Evolutionary conservation across 2,888 invertebrate species (phyloP), one percentile per base, ranked within the genome.

Genomic region (Drosophila bunnanda): DNA sequence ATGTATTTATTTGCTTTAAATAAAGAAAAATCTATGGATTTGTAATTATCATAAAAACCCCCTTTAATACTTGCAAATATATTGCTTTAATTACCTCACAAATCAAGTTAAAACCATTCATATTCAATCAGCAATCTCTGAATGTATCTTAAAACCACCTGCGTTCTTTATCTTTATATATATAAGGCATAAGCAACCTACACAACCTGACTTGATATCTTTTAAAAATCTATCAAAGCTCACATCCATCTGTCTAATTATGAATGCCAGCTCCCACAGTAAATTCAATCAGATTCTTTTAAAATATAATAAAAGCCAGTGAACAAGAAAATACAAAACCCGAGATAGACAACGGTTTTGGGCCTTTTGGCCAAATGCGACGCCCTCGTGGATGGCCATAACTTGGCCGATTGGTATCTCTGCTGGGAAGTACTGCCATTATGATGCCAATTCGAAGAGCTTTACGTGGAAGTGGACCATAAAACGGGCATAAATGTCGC

Each of bases 401-500:
- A 84, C 73, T 67, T 75, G 82, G 68, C 58, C 85, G 83, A 89
- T 89, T 82, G 79, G 89, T 89, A 84, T 84, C 89, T 83, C 46
- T 87, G 89, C 84, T 75, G 88, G 76, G 83, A 88, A 89, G 83
- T 76, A 85, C 85, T 89, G 82, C 89, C 77, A 87, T 87, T 83
- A 83, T 89, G 77, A 87, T 84, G 89, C 83, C 83, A 84, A 83
- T 85, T 89, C 77, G 77, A 73, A 81, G 64, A 65, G 79, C 80
- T 85, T 84, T 84, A 89, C 41, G 67, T 76, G 82, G 83, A 89
- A 89, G 88, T 60, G 74, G 88, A 67, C 75, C 77, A 88, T 89
- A 88, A 88, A 84, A 88, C 56, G 72, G 61, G 72, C 88, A 89
- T 83, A 84, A 83, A 84, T 89, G 83, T 84, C 83, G 77, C 82